Percentiles rank a stretch among this genome's conserved stretches.
These are phyloP conservation scores for Myotis findleyi DNA, from an alignment of 2,797 vertebrate species.

Conservation along the genomic window DNA sequence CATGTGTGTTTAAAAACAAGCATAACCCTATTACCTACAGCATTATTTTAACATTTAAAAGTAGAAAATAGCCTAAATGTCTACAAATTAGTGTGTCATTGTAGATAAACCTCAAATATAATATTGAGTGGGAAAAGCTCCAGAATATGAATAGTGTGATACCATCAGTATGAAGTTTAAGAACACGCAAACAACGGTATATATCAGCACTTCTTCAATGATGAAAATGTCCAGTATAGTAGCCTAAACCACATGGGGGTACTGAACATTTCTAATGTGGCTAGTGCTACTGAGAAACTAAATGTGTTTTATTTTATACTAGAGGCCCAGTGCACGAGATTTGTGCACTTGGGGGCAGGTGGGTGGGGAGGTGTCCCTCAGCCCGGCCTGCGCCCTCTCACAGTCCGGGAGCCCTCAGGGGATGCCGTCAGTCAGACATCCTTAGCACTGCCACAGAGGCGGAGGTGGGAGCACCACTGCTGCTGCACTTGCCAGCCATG, in stretches of 20 bases:
- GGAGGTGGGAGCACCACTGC: no score
- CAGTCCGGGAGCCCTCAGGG: no score
- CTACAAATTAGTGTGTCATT: neutral
- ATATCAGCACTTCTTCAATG: neutral
- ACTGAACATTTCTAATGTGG: neutral
- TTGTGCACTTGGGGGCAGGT: no score
- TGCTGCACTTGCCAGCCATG: no score
- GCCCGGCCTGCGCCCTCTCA: no score
- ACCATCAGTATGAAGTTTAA: neutral
- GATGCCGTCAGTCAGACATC: no score
- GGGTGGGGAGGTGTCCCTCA: no score
- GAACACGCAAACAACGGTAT: neutral
- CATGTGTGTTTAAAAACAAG: neutral
- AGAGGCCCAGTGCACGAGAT: no score
- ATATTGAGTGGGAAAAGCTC: neutral
- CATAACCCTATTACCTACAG: neutral
- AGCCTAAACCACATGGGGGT: neutral
- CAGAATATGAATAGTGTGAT: neutral
- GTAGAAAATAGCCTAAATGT: neutral
- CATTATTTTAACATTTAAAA: slow-evolving; percentile 53
- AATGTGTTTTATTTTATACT: neutral
- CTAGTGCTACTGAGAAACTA: neutral
- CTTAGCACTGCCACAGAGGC: no score
- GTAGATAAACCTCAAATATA: slow-evolving; percentile 9
- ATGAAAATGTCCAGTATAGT: neutral